Evolutionary conservation across 2,797 vertebrate species (phyloP), one percentile per base, ranked within the genome.

Genomic region (Alfaro cultratus): DNA sequence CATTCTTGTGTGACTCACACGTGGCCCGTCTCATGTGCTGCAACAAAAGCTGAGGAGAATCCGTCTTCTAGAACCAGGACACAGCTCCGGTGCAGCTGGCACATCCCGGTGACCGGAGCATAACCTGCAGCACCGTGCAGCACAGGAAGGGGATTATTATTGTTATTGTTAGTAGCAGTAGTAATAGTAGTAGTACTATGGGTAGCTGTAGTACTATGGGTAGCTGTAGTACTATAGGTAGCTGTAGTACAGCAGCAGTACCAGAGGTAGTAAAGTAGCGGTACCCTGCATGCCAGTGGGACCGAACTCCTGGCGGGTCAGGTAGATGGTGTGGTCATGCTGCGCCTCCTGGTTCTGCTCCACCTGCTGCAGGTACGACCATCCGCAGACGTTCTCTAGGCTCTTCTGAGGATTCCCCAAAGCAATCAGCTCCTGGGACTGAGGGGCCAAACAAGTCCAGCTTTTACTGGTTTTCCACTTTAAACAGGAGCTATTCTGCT

Each of bases 11-110:
- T 64, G 74, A 87, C 98, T 99, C 95, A 99, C 98, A 99, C 98
- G 0, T 99, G 98, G 93, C 98, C 98, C 0, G 98, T 99, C 94
- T 99, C 98, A 53, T 99, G 98, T 73, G 98, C 98, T 75, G 99
- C 97, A 46, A 99, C 98, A 72, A 99, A 99, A 0, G 98, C 98
- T 0, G 98, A 99, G 15, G 98, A 98, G 92, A 99, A 99, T 1
- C 98, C 98, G 9, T 99, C 98, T 80, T 99, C 98, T 0, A 99
- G 94, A 88, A 98, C 99, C n/a, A 99, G 96, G 74, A 97, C 99
- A 72, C 98, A 99, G 75, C 98, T 99, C 76, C 98, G 96, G 77
- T 99, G 97, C 0, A 98, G 93, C 75, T 98, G 97, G 89, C 98
- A 99, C 98, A 99, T 99, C 11, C 98, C 98, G 1, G 97, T 99